Base-by-base conservation (phyloP, 2,113 vertebrate genomes). In the Etheostoma spectabile region DNA sequence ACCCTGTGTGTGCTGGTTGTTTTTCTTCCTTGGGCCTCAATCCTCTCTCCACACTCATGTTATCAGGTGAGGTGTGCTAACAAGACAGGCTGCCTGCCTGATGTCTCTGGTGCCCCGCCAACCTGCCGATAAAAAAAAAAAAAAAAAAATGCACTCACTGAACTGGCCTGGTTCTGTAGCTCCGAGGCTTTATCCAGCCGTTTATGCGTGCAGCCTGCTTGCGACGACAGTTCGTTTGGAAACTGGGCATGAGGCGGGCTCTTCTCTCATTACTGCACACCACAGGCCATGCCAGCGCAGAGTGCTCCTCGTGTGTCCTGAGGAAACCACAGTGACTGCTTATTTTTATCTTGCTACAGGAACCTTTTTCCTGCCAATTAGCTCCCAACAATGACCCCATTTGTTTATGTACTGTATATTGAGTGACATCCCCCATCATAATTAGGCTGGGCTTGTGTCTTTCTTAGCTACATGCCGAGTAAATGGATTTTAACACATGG, bases 61-160 rank as follows among this genome's bases (percentile, higher is more conserved):
- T 92, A 94, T 93, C 93, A 92, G 89, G 92, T 91, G 89, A 93
- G 88, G 84, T 60, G 84, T 84, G 79, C 91, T 90, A 94, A 95
- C 91, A 87, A 93, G 92, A 85, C 91, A 86, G 85, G 76, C 87
- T n/a, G 89, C 87, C 88, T 80, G 88, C 80, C 87, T 92, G 79
- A 86, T 68, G 63, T 91, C 82, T 81, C 77, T 88, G 94, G 92
- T 89, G 59, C 33, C 49, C 55, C 59, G 90, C 92, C 94, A 93
- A 75, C 83, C 71, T 70, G 59, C 80, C 27, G 27, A n/a, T n/a
- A n/a, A n/a, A n/a, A n/a, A n/a, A 60, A 71, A 60, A 22, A 22
- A 13, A 59, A 70, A 55, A 57, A 70, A 57, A 64, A 60, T 24
- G 21, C 79, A 87, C 85, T 63, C 66, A 45, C 80, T 77, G 78